phyloP scores from a whole-genome alignment of 2,797 vertebrate species.

The Allobates femoralis region DNA sequence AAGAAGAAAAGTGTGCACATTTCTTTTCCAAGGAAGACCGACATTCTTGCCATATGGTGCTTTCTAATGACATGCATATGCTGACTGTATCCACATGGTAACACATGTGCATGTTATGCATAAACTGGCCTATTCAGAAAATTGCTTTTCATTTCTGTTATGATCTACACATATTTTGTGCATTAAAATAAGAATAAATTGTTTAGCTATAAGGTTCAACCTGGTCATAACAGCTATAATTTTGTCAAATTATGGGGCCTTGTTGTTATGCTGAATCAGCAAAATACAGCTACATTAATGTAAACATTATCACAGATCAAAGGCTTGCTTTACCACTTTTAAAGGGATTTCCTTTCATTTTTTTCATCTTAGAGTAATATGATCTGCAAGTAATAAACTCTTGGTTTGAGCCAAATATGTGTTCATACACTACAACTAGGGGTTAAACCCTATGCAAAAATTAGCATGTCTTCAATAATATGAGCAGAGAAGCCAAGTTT shows the following conservation, averaged over 20 bases:
- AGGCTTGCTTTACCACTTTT: neutral
- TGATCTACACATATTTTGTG: slow-evolving; percentile 1
- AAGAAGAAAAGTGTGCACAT: slow-evolving; percentile 3
- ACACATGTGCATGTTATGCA: slow-evolving; percentile 6
- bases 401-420: neutral
- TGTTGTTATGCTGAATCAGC: neutral
- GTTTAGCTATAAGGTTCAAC: neutral
- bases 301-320: slow-evolving; percentile 14
- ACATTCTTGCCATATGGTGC: slow-evolving; percentile 29
- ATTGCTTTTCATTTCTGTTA: neutral
- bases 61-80: slow-evolving; percentile 43
- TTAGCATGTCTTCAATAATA: neutral
- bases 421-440: neutral
- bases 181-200: neutral
- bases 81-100: neutral
- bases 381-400: neutral
- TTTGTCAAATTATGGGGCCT: neutral
- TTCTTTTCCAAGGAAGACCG: neutral
- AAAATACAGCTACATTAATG: slow-evolving; percentile 4
- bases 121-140: slow-evolving; percentile 10
- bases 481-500: neutral
- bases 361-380: neutral
- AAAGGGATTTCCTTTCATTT: slow-evolving; percentile 11
- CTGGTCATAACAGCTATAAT: neutral
- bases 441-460: neutral